Base-by-base conservation (phyloP, 1,140 invertebrate genomes). In the Drosophila subpulchrella region DNA sequence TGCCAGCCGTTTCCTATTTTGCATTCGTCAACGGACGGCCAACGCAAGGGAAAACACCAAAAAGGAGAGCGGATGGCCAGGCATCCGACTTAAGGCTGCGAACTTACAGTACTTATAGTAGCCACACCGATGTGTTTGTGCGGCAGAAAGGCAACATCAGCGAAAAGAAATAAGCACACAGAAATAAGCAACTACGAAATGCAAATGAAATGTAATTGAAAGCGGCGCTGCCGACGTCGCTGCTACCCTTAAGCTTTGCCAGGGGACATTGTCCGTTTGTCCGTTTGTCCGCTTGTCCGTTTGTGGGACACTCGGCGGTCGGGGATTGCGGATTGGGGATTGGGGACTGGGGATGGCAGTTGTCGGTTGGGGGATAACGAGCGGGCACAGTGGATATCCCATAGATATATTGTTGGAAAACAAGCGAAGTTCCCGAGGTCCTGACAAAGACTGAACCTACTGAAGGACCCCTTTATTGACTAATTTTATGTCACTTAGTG, bases 151-250 rank as follows among this genome's bases (percentile, higher is more conserved):
- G 84, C 76, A 80, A 83, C 67, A 79, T 88, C 79, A 83, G 79
- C 83, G 70, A 61, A 84, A 78, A 72, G 36, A 76, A 58, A 68
- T 46, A 74, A 47, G 55, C 56, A 85, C 81, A 77, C 56, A 82
- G 60, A 81, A 84, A 89, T 89, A 89, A 89, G 76, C 79, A 80
- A 70, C 72, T 77, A 74, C 76, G 60, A 89, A 88, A 84, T 80
- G 84, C 84, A 89, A 88, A 89, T 84, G 84, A 89, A 88, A 89
- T 89, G 84, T 89, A 88, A 88, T 89, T 89, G 84, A 88, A 88
- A 88, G 73, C 84, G 81, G 53, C 77, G 73, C 78, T 36, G 83
- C 59, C 56, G 24, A 39, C 75, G 71, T 58, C 57, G 63, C 65
- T 75, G 79, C 85, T 75, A 88, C 84, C 84, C 84, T 88, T 88